Evolutionary conservation across 2,113 vertebrate species (phyloP).

Genomic region (Lophius piscatorius): DNA sequence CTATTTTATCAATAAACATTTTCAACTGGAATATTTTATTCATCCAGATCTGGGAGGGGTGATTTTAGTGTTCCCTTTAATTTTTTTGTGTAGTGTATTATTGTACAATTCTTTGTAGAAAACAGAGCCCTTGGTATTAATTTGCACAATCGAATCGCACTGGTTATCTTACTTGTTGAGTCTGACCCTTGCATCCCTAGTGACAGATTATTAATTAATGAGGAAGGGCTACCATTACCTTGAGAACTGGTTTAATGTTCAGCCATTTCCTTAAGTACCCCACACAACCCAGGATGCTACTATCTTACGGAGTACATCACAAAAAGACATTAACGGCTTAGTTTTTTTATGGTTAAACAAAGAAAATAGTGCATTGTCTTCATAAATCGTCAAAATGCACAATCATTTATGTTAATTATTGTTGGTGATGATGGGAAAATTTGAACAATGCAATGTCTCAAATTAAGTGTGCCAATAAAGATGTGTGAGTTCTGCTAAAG

Average conservation of each 20-base stretch:
- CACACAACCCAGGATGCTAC: conserved; percentile 32
- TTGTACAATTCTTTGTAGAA: conserved; percentile 14
- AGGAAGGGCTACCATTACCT: conserved; percentile 71
- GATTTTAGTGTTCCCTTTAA: no score
- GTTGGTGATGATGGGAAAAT: no score
- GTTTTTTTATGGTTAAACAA: neutral
- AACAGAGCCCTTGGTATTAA: conserved; percentile 7
- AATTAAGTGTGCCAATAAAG: no score
- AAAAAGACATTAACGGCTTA: neutral
- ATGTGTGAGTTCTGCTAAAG: no score
- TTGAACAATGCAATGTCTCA: no score
- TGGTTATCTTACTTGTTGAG: conserved; percentile 51
- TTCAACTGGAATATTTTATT: no score
- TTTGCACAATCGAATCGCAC: conserved; percentile 28
- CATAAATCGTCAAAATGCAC: no score
- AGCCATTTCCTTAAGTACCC: conserved; percentile 80
- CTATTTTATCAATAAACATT: no score
- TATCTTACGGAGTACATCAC: conserved; percentile 3
- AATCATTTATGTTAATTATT: no score
- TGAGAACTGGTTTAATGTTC: conserved; percentile 79
- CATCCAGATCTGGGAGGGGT: no score
- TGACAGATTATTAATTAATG: conserved; percentile 77
- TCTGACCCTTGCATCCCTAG: conserved; percentile 56
- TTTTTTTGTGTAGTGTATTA: neutral
- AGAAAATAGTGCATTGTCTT: no score